phyloP scores from a whole-genome alignment of 2,888 invertebrate genomes.

The Subacronicta megacephala region DNA sequence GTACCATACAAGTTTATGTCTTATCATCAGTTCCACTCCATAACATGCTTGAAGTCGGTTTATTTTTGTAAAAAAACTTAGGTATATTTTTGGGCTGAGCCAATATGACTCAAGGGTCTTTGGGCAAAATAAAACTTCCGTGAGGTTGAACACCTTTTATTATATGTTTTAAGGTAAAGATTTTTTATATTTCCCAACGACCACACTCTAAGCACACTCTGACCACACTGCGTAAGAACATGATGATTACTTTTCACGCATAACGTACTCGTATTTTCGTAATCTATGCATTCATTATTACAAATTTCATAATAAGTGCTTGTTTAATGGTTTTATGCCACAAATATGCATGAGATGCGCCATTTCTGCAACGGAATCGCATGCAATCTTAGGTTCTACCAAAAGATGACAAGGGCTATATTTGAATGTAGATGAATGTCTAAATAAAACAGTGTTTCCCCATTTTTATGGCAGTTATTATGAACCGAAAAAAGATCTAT shows the following conservation, averaged over 20 bases:
- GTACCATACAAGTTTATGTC: too few species aligned
- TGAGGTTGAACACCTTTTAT: too few species aligned
- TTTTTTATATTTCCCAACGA: background rate
- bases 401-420: constrained; percentile 14
- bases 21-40: too few species aligned
- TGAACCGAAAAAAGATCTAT: constrained; percentile 19
- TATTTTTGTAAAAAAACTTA: too few species aligned
- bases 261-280: constrained; percentile 28
- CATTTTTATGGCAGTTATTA: constrained; percentile 31
- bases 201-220: background rate
- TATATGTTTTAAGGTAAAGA: too few species aligned
- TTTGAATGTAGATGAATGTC: constrained; percentile 11
- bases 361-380: constrained; percentile 15
- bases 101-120: too few species aligned
- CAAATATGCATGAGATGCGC: constrained; percentile 22
- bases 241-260: constrained; percentile 11
- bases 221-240: constrained; percentile 6
- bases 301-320: constrained; percentile 29
- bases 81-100: too few species aligned
- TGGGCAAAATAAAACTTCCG: too few species aligned
- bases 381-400: constrained; percentile 15
- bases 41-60: too few species aligned
- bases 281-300: constrained; percentile 21
- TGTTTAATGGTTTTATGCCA: constrained; percentile 18
- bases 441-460: constrained; percentile 21